Evolutionary conservation across 2,888 invertebrate species (phyloP).

Genomic region (Autographa gamma): DNA sequence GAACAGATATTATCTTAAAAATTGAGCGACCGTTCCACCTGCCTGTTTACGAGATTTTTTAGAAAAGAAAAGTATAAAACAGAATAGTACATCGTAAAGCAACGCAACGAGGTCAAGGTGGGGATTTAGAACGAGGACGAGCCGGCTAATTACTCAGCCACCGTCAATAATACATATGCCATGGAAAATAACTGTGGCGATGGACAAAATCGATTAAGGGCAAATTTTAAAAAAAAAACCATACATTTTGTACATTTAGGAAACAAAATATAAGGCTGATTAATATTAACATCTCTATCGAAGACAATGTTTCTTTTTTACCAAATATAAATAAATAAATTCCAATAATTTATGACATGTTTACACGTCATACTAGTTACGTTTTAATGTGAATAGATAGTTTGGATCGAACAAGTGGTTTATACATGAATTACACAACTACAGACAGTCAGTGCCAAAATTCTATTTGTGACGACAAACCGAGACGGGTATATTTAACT

Average conservation of each 20-base stretch:
- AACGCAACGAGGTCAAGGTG: conserved; percentile 85
- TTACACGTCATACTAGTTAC: conserved; percentile 61
- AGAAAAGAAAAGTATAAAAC: conserved; percentile 79
- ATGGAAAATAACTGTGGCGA: conserved; percentile 66
- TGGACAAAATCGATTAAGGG: conserved; percentile 59
- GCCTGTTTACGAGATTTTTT: conserved; percentile 71
- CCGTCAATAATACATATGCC: conserved; percentile 71
- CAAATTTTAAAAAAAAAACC: conserved; percentile 19
- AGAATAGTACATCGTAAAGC: conserved; percentile 79
- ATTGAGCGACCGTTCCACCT: conserved; percentile 66
- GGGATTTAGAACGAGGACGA: conserved; percentile 81
- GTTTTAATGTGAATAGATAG: conserved; percentile 74
- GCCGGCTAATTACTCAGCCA: conserved; percentile 81
- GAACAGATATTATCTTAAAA: conserved; percentile 5
- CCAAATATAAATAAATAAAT: conserved; percentile 38
- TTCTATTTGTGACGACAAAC: conserved; percentile 88
- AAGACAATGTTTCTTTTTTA: neutral
- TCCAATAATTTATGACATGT: conserved; percentile 56
- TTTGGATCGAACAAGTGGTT: conserved; percentile 84
- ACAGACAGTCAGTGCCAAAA: conserved; percentile 87
- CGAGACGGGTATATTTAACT: conserved; percentile 88
- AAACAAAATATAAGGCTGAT: neutral
- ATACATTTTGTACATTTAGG: neutral
- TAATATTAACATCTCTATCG: conserved; percentile 21
- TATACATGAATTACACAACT: conserved; percentile 88